Base-by-base conservation (phyloP, 2,888 invertebrate genomes). In the Merodon equestris region DNA sequence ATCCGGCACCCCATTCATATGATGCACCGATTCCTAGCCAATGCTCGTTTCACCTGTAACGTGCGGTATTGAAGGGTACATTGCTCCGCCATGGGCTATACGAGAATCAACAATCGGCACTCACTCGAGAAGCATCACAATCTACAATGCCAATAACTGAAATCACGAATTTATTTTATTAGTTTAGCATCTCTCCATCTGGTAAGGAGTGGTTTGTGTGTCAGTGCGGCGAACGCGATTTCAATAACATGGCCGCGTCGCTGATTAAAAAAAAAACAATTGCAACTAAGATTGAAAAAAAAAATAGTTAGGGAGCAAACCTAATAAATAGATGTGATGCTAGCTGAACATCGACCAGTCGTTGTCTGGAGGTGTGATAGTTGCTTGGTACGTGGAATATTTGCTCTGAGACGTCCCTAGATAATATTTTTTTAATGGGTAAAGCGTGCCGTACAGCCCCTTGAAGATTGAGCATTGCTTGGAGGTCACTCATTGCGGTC, bases 91-190 rank as follows among this genome's bases (percentile, higher is more conserved):
- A 27, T 27, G 76, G 74, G 71, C 76, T 45, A 64, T 54, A 75
- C 63, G 63, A 58, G 71, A 27, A 27, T 27, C 27, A 27, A 27
- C 76, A 66, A 66, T 76, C 72, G 64, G 70, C 72, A 72, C 76
- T 77, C 61, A 51, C 72, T 76, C 57, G 61, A 57, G 36, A 36
- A 10, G 36, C 36, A 36, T 36, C 36, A 36, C 36, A n/a, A n/a
- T 27, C 27, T 2, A 27, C 27, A 73, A 77, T 77, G 67, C 77
- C 73, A 77, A 77, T 68, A 77, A 77, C 67, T 68, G 57, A 77
- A 67, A 77, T 73, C 77, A 77, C 77, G 77, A 77, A 73, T 77
- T 68, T 73, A 77, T 77, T 77, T 77, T 77, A 77, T 73, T 77
- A 68, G 77, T 77, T 73, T 73, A 77, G 61, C 66, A 67, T 73